A percentile compares a stretch with the other conserved stretches of the same genome.
phyloP scores from a whole-genome alignment of 2,888 invertebrate species.

The Acronicta alni region DNA sequence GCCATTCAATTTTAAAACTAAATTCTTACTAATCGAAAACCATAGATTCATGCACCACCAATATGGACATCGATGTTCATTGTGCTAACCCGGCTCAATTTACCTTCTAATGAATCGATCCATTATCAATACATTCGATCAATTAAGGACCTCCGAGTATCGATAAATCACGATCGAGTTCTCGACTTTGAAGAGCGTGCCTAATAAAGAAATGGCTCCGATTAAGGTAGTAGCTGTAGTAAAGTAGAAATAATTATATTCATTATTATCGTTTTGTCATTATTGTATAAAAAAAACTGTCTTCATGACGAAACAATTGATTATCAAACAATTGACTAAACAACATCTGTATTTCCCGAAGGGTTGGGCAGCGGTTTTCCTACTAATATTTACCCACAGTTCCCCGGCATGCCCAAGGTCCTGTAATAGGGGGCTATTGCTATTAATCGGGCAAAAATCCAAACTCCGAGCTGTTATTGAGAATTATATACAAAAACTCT shows the following conservation, averaged over 20 bases:
- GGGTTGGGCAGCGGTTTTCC: too few relatives aligned
- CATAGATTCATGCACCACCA: slow-evolving; percentile 47
- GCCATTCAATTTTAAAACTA: slow-evolving; percentile 34
- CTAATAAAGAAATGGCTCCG: slow-evolving; percentile 55
- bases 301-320: too few relatives aligned
- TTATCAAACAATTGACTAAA: too few relatives aligned
- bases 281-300: not conserved
- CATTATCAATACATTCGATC: slow-evolving; percentile 72
- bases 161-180: slow-evolving; percentile 70
- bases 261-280: not conserved
- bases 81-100: slow-evolving; percentile 55
- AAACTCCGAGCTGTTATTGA: too few relatives aligned
- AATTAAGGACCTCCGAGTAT: slow-evolving; percentile 66
- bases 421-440: too few relatives aligned
- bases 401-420: too few relatives aligned
- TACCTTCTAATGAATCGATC: slow-evolving; percentile 68
- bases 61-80: slow-evolving; percentile 65
- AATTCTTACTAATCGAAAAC: slow-evolving; percentile 25
- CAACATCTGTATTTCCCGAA: too few relatives aligned
- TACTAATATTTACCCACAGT: too few relatives aligned
- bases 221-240: slow-evolving; percentile 5
- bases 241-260: slow-evolving; percentile 3
- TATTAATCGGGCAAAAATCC: too few relatives aligned
- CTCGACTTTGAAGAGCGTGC: slow-evolving; percentile 64
- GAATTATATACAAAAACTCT: too few relatives aligned